Conservation (phyloP, 2,797 vertebrate genomes). For the Sebastiscus albofasciatus region DNA sequence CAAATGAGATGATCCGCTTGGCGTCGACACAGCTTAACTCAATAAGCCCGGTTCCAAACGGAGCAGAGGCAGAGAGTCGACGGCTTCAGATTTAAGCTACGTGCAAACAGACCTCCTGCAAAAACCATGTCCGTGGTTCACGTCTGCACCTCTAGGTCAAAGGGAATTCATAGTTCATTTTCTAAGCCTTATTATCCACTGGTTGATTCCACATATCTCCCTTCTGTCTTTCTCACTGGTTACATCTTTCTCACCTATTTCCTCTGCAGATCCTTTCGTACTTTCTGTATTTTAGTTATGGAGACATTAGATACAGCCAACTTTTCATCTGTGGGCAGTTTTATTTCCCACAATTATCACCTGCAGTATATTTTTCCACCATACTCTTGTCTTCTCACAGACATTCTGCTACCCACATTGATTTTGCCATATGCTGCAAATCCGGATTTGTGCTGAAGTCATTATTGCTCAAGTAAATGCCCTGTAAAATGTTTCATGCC, state of each 20-base stretch:
- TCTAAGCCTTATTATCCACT: background rate
- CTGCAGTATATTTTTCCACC: background rate
- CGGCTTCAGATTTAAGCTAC: background rate
- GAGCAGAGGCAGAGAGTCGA: slow-evolving; percentile 1
- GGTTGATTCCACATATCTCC: background rate
- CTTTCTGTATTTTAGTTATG: background rate
- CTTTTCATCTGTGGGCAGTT: background rate
- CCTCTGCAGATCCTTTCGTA: background rate
- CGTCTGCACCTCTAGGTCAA: background rate
- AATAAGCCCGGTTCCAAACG: background rate
- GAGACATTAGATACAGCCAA: background rate
- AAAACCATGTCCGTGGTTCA: background rate
- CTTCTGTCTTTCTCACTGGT: background rate
- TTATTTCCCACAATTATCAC: background rate
- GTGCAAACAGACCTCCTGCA: background rate
- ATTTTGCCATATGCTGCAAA: slow-evolving; percentile 20
- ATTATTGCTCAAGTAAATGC: slow-evolving; percentile 3
- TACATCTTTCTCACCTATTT: background rate
- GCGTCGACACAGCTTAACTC: slow-evolving; percentile 17
- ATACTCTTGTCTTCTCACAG: background rate
- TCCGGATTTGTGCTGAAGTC: background rate
- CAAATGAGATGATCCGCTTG: slow-evolving; percentile 34
- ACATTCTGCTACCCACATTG: background rate
- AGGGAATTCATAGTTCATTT: background rate
- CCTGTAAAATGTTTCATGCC: background rate